Evolutionary conservation across 2,797 vertebrate species (phyloP), one percentile per base, ranked within the genome.

Genomic region (Crenuchus spilurus): DNA sequence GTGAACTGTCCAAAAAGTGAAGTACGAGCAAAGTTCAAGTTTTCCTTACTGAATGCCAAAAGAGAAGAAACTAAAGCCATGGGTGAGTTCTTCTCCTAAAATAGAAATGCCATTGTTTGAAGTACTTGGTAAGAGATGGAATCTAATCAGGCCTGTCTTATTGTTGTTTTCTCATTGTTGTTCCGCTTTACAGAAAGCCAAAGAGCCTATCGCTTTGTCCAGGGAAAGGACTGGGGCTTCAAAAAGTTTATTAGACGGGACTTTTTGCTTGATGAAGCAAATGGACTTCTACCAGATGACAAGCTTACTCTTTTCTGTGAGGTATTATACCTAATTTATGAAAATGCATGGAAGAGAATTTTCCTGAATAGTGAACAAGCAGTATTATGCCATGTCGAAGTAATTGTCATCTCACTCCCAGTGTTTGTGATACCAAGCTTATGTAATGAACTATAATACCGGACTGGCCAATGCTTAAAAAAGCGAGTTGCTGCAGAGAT

Each of bases 181-280:
- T 41, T 24, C 9, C 2, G 1, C 60, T 26, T 31, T 72, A 18
- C 88, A 98, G 97, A 99, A 93, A 98, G 97, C 90, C 97, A 99
- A 88, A 91, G 97, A 82, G 97, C 97, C 0, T 99, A 98, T 88
- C 96, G 97, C 80, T 99, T 99, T 74, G 97, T 99, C 57, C 97
- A 99, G 87, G 97, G 97, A 74, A 99, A 99, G 86, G 97, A 98
- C 87, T 99, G 97, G 97, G 97, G 97, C 68, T 99, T 99, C 89
- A 99, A 98, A 86, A 99, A 99, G 84, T 99, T 99, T 82, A 99
- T 99, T 85, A 93, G 97, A 74, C 94, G 97, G 88, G 97, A 99
- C 86, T 98, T 99, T 88, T 94, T 99, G 70, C 90, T 99, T 20
- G 97, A 99, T 52, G 97, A 99, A 79, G 96, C 96, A 82, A 99